phyloP scores from a whole-genome alignment of 2,888 invertebrate genomes.

The Tiliacea citrago region DNA sequence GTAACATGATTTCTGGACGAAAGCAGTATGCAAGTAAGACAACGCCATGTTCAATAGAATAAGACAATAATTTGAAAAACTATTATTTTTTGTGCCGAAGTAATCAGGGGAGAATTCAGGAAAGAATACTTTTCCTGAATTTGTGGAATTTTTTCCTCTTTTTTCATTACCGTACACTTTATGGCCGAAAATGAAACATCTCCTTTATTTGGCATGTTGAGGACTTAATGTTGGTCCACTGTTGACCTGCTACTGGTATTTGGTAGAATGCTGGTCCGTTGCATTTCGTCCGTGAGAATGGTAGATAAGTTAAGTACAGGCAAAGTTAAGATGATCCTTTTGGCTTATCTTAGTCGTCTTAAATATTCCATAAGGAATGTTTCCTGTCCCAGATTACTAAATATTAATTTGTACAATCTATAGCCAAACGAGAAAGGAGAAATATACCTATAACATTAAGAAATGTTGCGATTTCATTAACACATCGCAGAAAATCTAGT shows the following conservation, averaged over 20 bases:
- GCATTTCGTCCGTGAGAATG: background rate
- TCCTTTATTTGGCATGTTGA: background rate
- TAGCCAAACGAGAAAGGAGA: background rate
- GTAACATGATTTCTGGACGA: too few species aligned
- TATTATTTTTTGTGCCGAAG: too few species aligned
- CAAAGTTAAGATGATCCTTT: background rate
- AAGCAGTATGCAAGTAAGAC: too few species aligned
- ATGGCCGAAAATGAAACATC: too few species aligned
- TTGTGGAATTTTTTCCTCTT: too few species aligned
- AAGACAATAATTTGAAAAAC: too few species aligned
- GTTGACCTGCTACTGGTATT: background rate
- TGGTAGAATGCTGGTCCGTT: background rate
- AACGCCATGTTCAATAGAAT: too few species aligned
- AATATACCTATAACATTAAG: slow-evolving; percentile 4
- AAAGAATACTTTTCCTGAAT: too few species aligned
- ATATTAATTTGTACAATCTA: background rate
- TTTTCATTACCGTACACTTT: too few species aligned
- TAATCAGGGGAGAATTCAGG: too few species aligned
- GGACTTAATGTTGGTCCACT: background rate
- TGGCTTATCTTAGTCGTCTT: slow-evolving; percentile 2
- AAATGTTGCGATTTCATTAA: slow-evolving; percentile 53
- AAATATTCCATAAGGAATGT: background rate
- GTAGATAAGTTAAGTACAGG: background rate
- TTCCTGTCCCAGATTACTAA: background rate
- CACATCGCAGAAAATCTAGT: slow-evolving; percentile 54